Percentiles rank a stretch among this genome's conserved stretches.
These are phyloP conservation scores for Ardeotis arabs DNA, from an alignment of 2,113 vertebrate genomes.

Conservation along the genomic window DNA sequence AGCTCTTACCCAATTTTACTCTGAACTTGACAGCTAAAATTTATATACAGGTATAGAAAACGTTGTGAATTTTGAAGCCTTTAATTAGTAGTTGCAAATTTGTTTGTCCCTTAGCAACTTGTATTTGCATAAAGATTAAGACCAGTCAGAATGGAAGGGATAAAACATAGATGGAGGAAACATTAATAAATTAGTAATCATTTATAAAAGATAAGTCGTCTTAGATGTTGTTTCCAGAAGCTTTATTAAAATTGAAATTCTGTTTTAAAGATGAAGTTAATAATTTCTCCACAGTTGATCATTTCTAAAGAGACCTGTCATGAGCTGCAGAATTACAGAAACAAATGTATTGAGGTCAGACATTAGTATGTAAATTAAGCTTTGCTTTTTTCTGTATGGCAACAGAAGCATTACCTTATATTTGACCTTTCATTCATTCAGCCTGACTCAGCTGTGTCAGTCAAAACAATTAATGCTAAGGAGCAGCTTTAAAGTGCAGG, in stretches of 20 bases:
- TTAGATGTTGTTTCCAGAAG: slow-evolving; percentile 13
- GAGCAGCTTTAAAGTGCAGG: neutral
- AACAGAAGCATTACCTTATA: slow-evolving; percentile 21
- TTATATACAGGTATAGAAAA: neutral
- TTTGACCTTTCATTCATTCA: slow-evolving; percentile 59
- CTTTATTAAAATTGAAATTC: slow-evolving; percentile 49
- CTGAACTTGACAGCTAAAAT: neutral
- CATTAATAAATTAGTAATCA: slow-evolving; percentile 36
- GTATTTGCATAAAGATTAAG: slow-evolving; percentile 71
- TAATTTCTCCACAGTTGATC: slow-evolving; percentile 28
- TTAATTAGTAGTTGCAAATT: slow-evolving; percentile 66
- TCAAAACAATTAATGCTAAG: slow-evolving; percentile 15
- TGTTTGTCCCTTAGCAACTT: slow-evolving; percentile 52
- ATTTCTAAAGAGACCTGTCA: slow-evolving; percentile 45
- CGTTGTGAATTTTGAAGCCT: slow-evolving; percentile 25
- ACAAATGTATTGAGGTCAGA: slow-evolving; percentile 40
- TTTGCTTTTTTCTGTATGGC: slow-evolving; percentile 22
- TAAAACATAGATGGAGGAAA: slow-evolving; percentile 14
- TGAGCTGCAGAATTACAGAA: slow-evolving; percentile 47
- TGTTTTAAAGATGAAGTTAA: slow-evolving; percentile 33
- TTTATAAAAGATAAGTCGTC: slow-evolving; percentile 46
- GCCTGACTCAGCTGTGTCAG: slow-evolving; percentile 48
- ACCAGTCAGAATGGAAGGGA: slow-evolving; percentile 39
- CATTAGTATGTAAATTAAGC: slow-evolving; percentile 47
- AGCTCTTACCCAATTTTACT: neutral